These are phyloP conservation scores for Leptodactylus fallax DNA, from an alignment of 2,797 vertebrate genomes.

Conservation along the genomic window DNA sequence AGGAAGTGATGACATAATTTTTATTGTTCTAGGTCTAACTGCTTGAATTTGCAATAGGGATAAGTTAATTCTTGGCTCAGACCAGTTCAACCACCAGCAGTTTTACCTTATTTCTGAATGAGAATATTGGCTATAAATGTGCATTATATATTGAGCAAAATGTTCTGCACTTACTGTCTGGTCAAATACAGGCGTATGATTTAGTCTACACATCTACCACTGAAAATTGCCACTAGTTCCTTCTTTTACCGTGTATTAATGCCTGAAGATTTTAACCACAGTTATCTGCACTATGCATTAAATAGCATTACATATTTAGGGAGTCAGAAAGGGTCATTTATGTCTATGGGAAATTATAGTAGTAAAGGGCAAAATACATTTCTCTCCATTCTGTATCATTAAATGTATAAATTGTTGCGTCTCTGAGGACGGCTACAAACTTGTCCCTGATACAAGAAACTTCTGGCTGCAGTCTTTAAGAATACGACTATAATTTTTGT, in stretches of 20 bases:
- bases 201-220: neutral
- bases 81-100: neutral
- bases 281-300: neutral
- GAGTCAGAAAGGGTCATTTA: constrained; percentile 9
- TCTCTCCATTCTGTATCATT: neutral
- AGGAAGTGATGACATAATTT: too few relatives aligned
- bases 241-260: neutral
- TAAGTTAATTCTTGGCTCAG: too few relatives aligned
- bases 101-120: neutral
- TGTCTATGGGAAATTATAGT: constrained; percentile 2
- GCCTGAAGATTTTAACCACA: neutral
- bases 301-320: neutral
- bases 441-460: neutral
- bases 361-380: neutral
- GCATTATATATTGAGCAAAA: neutral
- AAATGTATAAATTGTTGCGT: neutral
- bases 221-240: neutral
- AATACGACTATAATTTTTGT: neutral
- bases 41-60: too few relatives aligned
- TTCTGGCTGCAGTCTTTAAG: neutral
- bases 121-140: neutral
- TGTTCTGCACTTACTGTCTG: neutral
- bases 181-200: neutral
- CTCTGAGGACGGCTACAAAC: neutral
- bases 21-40: too few relatives aligned